Conservation (phyloP, 2,888 invertebrate species). For the Cephus pygmeus region DNA sequence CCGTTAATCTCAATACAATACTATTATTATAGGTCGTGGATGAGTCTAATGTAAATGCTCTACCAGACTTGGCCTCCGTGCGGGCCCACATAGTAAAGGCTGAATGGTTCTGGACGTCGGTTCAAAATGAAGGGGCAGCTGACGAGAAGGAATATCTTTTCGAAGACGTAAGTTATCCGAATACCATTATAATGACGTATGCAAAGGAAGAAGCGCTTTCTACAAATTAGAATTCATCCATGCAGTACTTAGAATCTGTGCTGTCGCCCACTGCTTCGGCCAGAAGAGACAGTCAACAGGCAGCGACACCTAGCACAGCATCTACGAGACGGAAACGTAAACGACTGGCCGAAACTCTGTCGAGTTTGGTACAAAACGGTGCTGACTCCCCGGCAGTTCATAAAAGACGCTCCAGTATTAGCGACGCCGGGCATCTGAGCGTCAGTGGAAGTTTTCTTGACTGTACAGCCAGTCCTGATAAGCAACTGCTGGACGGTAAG, state of each 20-base stretch:
- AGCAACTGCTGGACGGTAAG: conserved; percentile 64
- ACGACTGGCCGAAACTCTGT: conserved; percentile 75
- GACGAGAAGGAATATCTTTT: conserved; percentile 91
- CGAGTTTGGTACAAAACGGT: conserved; percentile 70
- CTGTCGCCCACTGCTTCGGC: conserved; percentile 65
- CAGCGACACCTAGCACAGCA: conserved; percentile 66
- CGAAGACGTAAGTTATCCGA: conserved; percentile 77
- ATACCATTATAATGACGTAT: conserved; percentile 4
- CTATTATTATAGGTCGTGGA: conserved; percentile 79
- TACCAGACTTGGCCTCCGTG: conserved; percentile 76
- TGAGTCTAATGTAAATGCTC: conserved; percentile 78
- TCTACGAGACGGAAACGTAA: conserved; percentile 83
- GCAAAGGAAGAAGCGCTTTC: not conserved
- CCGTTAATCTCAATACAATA: conserved; percentile 19
- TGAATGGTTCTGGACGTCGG: conserved; percentile 99
- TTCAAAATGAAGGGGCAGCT: conserved; percentile 94
- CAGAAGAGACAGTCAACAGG: conserved; percentile 70
- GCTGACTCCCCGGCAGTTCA: conserved; percentile 70
- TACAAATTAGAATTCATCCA: conserved; percentile 14
- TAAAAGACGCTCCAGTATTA: conserved; percentile 88
- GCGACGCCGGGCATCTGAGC: conserved; percentile 85
- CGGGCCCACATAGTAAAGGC: conserved; percentile 85
- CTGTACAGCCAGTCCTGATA: conserved; percentile 86
- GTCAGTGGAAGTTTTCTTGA: conserved; percentile 91
- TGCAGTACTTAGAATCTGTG: conserved; percentile 68